Conservation (phyloP, 1,140 invertebrate species). For the Drosophila orena region DNA sequence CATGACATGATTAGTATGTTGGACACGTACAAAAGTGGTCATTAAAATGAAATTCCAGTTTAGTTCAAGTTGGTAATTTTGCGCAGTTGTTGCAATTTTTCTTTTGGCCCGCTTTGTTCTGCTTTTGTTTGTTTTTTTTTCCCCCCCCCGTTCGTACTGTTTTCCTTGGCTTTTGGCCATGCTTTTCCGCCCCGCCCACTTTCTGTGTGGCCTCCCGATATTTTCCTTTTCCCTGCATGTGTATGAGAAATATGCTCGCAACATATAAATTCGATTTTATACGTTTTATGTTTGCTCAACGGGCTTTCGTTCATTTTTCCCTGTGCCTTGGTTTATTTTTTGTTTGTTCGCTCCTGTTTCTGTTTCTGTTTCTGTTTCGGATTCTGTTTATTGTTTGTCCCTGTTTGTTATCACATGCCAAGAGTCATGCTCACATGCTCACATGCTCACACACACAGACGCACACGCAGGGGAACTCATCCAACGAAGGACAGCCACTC, state of each 20-base stretch:
- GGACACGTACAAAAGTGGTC: conserved; percentile 84
- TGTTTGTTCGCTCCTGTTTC: conserved; percentile 26
- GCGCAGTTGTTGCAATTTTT: conserved; percentile 82
- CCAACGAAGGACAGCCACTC: not conserved
- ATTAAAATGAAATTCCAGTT: conserved; percentile 84
- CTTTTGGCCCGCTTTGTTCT: conserved; percentile 35
- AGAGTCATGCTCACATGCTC: conserved; percentile 52
- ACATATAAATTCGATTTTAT: conserved; percentile 83
- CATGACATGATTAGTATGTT: conserved; percentile 84
- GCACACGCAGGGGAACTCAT: not conserved
- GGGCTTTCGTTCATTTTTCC: conserved; percentile 20
- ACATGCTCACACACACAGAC: conserved; percentile 34
- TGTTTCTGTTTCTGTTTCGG: conserved; percentile 42
- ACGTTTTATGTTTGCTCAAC: conserved; percentile 78
- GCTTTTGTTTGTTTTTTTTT: conserved; percentile 17
- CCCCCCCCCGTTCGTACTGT: not conserved
- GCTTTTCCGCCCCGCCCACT: conserved; percentile 10
- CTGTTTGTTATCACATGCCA: conserved; percentile 71
- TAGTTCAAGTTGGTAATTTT: conserved; percentile 82
- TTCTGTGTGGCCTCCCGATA: conserved; percentile 24
- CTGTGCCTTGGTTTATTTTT: conserved; percentile 10
- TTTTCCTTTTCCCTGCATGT: conserved; percentile 46
- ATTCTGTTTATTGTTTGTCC: conserved; percentile 56
- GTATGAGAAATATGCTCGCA: conserved; percentile 75
- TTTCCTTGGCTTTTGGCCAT: conserved; percentile 14